Conservation (phyloP, 1,140 invertebrate species). For the Euura lappo region DNA sequence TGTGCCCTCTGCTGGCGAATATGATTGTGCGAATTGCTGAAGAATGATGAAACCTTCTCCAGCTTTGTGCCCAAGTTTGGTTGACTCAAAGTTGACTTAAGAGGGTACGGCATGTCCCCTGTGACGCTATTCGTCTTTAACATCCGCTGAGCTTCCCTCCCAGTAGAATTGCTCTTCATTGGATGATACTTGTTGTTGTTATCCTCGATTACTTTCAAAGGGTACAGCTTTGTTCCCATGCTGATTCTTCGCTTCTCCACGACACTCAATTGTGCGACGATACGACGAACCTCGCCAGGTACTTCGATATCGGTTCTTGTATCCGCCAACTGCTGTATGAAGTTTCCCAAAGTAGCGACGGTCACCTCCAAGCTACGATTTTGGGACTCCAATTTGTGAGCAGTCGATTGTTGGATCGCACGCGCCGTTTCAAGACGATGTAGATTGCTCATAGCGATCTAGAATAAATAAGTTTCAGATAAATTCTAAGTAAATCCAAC, state of each 20-base stretch:
- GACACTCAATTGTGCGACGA: conserved; percentile 64
- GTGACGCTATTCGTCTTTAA: conserved; percentile 36
- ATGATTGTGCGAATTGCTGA: conserved; percentile 70
- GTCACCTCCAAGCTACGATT: conserved; percentile 70
- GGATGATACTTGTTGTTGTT: conserved; percentile 60
- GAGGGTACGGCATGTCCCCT: conserved; percentile 49
- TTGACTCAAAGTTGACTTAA: conserved; percentile 58
- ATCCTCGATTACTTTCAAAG: conserved; percentile 63
- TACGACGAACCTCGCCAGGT: conserved; percentile 70
- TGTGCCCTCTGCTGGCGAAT: conserved; percentile 63
- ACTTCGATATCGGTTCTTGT: conserved; percentile 66
- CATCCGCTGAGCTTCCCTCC: conserved; percentile 45
- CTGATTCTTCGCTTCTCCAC: conserved; percentile 56
- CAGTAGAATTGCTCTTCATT: conserved; percentile 54
- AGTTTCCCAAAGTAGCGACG: conserved; percentile 66
- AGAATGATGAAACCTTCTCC: conserved; percentile 65
- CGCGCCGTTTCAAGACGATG: conserved; percentile 68
- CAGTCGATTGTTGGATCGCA: conserved; percentile 62
- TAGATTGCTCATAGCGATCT: conserved; percentile 68
- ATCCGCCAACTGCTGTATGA: conserved; percentile 67
- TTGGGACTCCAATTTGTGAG: conserved; percentile 68
- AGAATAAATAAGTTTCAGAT: conserved; percentile 22
- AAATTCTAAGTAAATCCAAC: neutral
- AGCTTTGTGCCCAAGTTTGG: conserved; percentile 55
- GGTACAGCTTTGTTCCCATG: conserved; percentile 52